Percentiles rank a stretch among this genome's conserved stretches.
Evolutionary conservation across 2,113 vertebrate species (phyloP).

Genomic region (Brevimyrus niger): DNA sequence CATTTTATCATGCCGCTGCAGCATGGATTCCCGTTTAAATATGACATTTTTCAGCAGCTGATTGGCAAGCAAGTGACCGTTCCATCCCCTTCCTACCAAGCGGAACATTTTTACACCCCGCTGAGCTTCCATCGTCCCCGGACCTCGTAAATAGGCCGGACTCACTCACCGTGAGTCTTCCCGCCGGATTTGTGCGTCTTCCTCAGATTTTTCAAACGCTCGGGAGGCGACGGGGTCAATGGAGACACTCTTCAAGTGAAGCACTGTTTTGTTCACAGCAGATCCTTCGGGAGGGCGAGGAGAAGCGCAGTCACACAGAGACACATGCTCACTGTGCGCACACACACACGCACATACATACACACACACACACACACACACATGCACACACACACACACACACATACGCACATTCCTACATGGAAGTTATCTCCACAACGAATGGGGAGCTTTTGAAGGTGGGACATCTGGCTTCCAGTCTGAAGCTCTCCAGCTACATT

Average conservation of each 20-base stretch:
- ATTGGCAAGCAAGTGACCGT: background rate
- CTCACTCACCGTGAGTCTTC: background rate
- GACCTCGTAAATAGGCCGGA: background rate
- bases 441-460: background rate
- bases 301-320: background rate
- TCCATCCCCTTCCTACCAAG: background rate
- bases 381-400: background rate
- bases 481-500: background rate
- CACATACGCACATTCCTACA: background rate
- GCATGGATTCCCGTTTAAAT: background rate
- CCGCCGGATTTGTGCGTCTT: background rate
- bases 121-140: background rate
- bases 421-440: background rate
- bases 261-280: background rate
- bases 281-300: background rate
- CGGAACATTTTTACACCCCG: background rate
- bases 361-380: background rate
- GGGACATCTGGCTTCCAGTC: background rate
- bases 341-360: background rate
- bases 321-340: background rate
- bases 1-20: slow-evolving; percentile 1
- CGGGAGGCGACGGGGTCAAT: background rate
- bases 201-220: background rate
- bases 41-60: slow-evolving; percentile 4
- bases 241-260: background rate